Base-by-base conservation (phyloP, 2,888 invertebrate genomes). In the Macroteleia sp. region DNA sequence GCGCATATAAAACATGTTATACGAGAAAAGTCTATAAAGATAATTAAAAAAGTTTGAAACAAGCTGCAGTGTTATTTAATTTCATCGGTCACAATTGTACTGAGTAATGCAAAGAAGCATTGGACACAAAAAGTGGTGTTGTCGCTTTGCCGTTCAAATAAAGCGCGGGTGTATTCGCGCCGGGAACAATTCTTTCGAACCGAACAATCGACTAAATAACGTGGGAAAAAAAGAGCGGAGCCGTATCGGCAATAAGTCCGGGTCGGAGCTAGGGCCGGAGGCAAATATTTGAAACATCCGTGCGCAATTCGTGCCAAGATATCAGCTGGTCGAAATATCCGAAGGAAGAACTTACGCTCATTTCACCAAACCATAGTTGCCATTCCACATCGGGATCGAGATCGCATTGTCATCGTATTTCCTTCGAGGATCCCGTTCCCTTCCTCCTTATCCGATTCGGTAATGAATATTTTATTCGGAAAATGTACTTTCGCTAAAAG, bases 201-300 rank as follows among this genome's bases (percentile, higher is more conserved):
- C 70, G 52, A 67, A 75, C 79, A 75, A 75, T 79, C 76, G 81
- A 80, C 82, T 82, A 84, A 85, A 84, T 85, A 86, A 86, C 82
- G 87, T 86, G 86, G 86, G 86, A 87, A 87, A 84, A 85, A 78
- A 84, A 81, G 79, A 79, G 75, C 80, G 56, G 77, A 57, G 77
- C 71, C 69, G 77, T 61, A 64, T 67, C 46, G 62, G 61, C 76
- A 77, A 78, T 78, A 71, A 79, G 73, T 81, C 64, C 77, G 82
- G 84, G 83, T 85, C 84, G 84, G 48, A 12, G 57, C 42, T 54
- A 67, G 73, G 64, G 77, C 52, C 44, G 57, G 42, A 42, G 66
- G 46, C 66, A 76, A 67, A 80, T 87, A 88, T 88, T 88, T 87
- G 85, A 83, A 87, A 86, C 84, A 85, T 82, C 82, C 84, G 83